These are phyloP conservation scores for Apostichopus parvimensis DNA, from an alignment of 35 echinoderm and acorn worm species.

Conservation along the genomic window DNA sequence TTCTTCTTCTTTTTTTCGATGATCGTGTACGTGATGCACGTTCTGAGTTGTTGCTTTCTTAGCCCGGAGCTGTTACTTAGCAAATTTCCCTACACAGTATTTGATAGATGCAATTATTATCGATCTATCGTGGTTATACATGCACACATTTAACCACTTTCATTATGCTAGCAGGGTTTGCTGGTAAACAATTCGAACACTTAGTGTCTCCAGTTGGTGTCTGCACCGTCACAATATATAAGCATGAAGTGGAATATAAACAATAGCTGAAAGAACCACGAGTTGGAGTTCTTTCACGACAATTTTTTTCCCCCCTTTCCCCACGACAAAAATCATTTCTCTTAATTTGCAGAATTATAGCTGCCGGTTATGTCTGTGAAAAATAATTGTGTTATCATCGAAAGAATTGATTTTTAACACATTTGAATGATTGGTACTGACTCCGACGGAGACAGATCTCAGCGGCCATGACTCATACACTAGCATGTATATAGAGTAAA, in stretches of 20 bases:
- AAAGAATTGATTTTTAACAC: conserved; percentile 10
- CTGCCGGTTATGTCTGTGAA: conserved; percentile 2
- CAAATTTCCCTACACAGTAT: no score
- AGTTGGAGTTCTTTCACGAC: not conserved
- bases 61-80: no score
- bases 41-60: no score
- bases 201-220: not conserved
- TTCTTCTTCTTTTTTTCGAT: no score
- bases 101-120: no score
- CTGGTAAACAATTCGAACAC: not conserved
- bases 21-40: no score
- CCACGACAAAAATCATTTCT: not conserved
- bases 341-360: not conserved
- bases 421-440: not conserved
- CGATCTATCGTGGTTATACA: no score
- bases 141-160: not conserved
- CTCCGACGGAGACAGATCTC: not conserved
- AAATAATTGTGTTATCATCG: conserved; percentile 9
- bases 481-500: not conserved
- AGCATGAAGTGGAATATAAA: not conserved
- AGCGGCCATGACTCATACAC: not conserved
- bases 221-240: not conserved
- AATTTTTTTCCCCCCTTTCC: not conserved
- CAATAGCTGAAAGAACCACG: not conserved
- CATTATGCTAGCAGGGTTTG: not conserved